Conservation (phyloP, 2,113 vertebrate genomes). For the Pao palembangensis region DNA sequence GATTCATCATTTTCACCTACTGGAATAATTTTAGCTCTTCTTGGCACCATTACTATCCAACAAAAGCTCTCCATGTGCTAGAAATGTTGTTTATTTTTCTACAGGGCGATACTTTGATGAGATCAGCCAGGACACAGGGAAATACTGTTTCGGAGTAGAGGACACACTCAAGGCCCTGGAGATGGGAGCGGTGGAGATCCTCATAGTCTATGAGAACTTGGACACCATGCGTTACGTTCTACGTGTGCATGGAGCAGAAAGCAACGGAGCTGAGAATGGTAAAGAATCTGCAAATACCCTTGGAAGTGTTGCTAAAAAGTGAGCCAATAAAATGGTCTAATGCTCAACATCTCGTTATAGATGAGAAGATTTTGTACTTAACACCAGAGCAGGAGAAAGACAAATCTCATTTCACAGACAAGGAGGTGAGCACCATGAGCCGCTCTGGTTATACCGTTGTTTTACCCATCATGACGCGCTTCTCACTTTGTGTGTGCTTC, state of each 20-base stretch:
- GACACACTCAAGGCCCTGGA: conserved; percentile 98
- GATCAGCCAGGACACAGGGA: conserved; percentile 98
- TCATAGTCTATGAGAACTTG: conserved; percentile 98
- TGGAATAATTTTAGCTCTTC: neutral
- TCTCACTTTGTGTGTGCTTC: conserved; percentile 18
- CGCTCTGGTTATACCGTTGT: neutral
- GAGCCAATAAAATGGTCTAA: neutral
- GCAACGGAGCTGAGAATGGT: conserved; percentile 78
- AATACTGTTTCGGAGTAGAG: conserved; percentile 98
- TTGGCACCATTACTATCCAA: neutral
- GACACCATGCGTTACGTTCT: conserved; percentile 99
- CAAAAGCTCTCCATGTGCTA: neutral
- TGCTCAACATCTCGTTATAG: conserved; percentile 65
- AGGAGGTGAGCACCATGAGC: conserved; percentile 81
- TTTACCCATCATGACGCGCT: neutral
- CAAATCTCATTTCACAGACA: conserved; percentile 99
- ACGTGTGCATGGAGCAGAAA: conserved; percentile 93
- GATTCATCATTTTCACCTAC: neutral
- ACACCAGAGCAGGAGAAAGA: conserved; percentile 99
- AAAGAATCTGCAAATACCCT: conserved; percentile 3
- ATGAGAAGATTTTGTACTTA: conserved; percentile 96
- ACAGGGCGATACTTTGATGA: conserved; percentile 97
- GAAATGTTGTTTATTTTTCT: conserved; percentile 15
- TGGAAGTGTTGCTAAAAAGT: neutral
- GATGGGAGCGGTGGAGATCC: conserved; percentile 99